These are phyloP conservation scores for Toxostoma redivivum DNA, from an alignment of 2,113 vertebrate genomes.

Conservation along the genomic window DNA sequence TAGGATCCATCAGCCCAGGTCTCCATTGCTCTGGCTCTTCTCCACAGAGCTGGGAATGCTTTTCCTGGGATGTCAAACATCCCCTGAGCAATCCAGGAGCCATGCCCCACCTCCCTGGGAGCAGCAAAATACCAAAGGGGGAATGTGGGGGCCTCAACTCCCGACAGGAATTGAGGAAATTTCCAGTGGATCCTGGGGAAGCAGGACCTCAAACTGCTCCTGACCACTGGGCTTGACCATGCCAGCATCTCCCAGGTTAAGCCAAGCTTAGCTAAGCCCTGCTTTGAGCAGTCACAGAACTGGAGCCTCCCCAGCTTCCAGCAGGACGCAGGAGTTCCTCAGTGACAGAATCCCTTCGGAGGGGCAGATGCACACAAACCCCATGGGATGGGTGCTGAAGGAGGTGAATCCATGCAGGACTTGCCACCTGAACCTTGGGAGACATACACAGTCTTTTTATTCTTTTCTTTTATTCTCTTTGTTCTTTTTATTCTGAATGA, in stretches of 20 bases:
- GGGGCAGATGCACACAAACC: not conserved
- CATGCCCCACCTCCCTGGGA: no score
- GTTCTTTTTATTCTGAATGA: not conserved
- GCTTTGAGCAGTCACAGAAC: not conserved
- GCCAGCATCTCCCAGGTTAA: not conserved
- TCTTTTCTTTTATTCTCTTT: not conserved
- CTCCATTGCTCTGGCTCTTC: not conserved
- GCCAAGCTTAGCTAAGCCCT: not conserved
- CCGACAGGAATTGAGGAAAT: not conserved
- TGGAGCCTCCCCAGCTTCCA: not conserved
- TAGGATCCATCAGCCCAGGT: not conserved
- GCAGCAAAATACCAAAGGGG: not conserved
- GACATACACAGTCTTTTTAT: no score
- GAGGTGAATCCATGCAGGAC: not conserved
- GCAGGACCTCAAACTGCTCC: not conserved
- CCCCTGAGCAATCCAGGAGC: not conserved
- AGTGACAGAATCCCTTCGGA: not conserved
- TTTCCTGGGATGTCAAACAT: not conserved
- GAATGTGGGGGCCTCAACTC: not conserved
- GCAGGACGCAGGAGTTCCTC: not conserved
- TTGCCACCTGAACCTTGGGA: not conserved
- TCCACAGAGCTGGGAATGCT: not conserved
- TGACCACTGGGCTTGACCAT: not conserved
- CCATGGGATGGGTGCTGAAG: not conserved
- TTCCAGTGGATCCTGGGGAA: not conserved